Base-by-base conservation (phyloP, 2,797 vertebrate genomes). In the Centropyge bicolor region DNA sequence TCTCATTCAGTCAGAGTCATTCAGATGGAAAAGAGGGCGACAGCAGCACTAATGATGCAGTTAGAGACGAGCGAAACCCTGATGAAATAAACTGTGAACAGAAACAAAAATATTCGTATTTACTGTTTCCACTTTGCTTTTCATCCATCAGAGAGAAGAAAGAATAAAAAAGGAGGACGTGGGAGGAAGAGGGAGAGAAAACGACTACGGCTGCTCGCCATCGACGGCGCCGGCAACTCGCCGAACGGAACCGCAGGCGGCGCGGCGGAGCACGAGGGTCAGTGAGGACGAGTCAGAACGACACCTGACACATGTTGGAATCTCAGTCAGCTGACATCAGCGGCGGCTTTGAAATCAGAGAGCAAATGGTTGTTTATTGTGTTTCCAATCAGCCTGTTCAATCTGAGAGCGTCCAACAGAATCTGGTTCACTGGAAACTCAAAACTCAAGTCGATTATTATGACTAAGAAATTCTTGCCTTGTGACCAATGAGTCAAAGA, bases 171-270 rank as follows among this genome's bases (percentile, higher is more conserved):
- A 71, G 79, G 16, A 59, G 86, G 86, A 35, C 71, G 81, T 3
- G 90, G 89, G 2, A 77, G 46, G 51, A 91, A 88, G 74, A 79
- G 12, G 38, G 87, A 87, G 52, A 74, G 76, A 24, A 90, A 88
- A 74, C 77, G 77, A 27, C 70, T 66, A 22, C 83, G n/a, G 35
- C 78, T 78, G 52, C 69, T 76, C 11, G 3, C 35, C 86, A 69
- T 14, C 66, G 5, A 14, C 62, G 19, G 16, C 8, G 43, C 1
- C 1, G 71, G 49, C 43, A 52, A 71, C 57, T 74, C 81, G 0
- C 0, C 40, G 0, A 86, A 88, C 22, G 49, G 7, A n/a, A 88
- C 85, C 0, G 56, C 81, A 49, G 59, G 51, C 14, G n/a, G 8
- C 31, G 5, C 3, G 20, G 8, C 16, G 1, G 66, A 40, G 14